Evolutionary conservation across 2,797 vertebrate genomes (phyloP).

Genomic region (Varecia variegata): DNA sequence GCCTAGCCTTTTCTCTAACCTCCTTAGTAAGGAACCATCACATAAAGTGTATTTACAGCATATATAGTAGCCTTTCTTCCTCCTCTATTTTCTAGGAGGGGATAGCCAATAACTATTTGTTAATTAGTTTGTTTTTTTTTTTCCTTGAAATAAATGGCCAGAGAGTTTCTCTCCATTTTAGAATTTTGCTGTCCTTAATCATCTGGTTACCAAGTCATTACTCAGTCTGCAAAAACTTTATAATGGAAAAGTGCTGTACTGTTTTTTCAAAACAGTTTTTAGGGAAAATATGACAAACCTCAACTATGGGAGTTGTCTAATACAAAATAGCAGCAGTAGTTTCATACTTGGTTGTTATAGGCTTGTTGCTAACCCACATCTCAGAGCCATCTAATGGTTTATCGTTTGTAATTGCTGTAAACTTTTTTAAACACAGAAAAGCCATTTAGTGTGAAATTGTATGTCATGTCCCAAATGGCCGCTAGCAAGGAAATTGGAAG

Average conservation of each 20-base stretch:
- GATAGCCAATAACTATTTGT: slow-evolving; percentile 53
- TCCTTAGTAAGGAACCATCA: slow-evolving; percentile 58
- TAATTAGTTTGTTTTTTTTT: slow-evolving; percentile 22
- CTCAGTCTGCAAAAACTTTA: slow-evolving; percentile 62
- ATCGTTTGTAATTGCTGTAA: slow-evolving; percentile 51
- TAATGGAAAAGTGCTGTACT: slow-evolving; percentile 55
- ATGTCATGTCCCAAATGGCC: rapidly evolving
- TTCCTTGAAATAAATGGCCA: slow-evolving; percentile 35
- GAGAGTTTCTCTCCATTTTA: slow-evolving; percentile 53
- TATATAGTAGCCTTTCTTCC: slow-evolving; percentile 49
- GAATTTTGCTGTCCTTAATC: slow-evolving; percentile 50
- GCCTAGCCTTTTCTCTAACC: slow-evolving; percentile 38
- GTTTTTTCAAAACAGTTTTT: slow-evolving; percentile 48
- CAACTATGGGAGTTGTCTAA: not conserved
- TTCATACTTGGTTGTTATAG: not conserved
- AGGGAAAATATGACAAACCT: slow-evolving; percentile 35
- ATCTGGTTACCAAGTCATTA: slow-evolving; percentile 51
- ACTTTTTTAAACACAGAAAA: slow-evolving; percentile 44
- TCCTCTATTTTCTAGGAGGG: slow-evolving; percentile 2
- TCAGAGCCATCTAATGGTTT: slow-evolving; percentile 50
- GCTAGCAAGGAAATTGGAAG: not conserved
- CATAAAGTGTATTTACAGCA: slow-evolving; percentile 41
- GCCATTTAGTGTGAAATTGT: not conserved
- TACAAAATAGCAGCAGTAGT: not conserved
- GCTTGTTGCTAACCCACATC: slow-evolving; percentile 31